A percentile compares a stretch with the other conserved stretches of the same genome.
These are phyloP conservation scores for Osmerus eperlanus DNA, from an alignment of 2,113 vertebrate genomes.

Conservation along the genomic window DNA sequence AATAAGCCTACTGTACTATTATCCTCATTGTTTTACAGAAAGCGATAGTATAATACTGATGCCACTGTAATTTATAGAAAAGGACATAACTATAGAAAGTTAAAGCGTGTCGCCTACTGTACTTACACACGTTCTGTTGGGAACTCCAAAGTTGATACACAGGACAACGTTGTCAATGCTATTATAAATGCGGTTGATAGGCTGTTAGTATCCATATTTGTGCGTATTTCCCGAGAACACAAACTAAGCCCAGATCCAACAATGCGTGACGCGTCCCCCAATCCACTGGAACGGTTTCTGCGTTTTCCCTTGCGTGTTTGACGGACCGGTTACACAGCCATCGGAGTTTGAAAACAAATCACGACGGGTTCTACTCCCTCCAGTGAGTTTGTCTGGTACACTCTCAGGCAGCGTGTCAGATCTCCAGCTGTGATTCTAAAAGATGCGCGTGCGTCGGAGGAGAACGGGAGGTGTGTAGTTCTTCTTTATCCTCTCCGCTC, in stretches of 20 bases:
- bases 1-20: neutral
- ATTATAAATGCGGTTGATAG: constrained; percentile 53
- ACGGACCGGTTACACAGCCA: constrained; percentile 51
- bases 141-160: constrained; percentile 52
- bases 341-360: constrained; percentile 63
- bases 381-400: constrained; percentile 33
- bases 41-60: neutral
- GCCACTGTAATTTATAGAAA: too few relatives aligned
- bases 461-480: constrained; percentile 38
- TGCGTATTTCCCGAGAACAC: constrained; percentile 21
- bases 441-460: constrained; percentile 32
- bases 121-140: constrained; percentile 61
- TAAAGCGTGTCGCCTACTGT: neutral
- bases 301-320: constrained; percentile 25
- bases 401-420: constrained; percentile 4
- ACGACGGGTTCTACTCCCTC: constrained; percentile 40
- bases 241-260: constrained; percentile 12
- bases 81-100: too few relatives aligned
- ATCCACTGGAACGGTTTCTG: constrained; percentile 32
- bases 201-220: constrained; percentile 55
- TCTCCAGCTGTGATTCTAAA: constrained; percentile 32
- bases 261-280: constrained; percentile 22
- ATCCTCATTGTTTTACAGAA: neutral
- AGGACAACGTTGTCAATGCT: constrained; percentile 51
- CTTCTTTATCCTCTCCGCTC: constrained; percentile 11